Base-by-base conservation (phyloP, 2,113 vertebrate genomes). In the Cavia aperea region DNA sequence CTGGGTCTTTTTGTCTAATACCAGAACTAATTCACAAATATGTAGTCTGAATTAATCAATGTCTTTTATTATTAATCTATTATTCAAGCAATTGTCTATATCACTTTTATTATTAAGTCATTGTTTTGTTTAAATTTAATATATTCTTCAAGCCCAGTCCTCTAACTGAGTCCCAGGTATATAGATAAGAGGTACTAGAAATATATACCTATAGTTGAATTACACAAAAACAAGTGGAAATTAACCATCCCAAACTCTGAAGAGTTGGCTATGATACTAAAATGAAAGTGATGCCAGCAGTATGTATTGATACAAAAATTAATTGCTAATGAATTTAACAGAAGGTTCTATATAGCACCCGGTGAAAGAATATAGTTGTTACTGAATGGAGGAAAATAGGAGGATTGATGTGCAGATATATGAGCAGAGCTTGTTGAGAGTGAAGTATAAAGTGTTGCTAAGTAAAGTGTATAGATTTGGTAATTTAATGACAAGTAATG, bases 21-120 rank as follows among this genome's bases (percentile, higher is more conserved):
- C 2, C 5, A 87, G 54, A 60, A 49, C 92, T 79, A 86, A n/a
- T 91, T 96, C 87, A 46, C 49, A 90, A 90, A 39, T 88, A 66
- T 29, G 5, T 36, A 88, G 4, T 63, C 16, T 43, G 9, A 82
- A 39, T 70, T 85, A 88, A 5, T 93, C 36, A 83, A 24, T 86
- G 49, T 43, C 36, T 77, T 81, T 95, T 84, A 13, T 24, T 83
- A 6, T 81, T 94, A 21, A 92, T 81, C 94, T 84, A 13, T 24
- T 86, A 6, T 81, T 94, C 21, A 92, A 51, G 54, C 79, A 90
- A 51, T 14, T 87, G 26, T 31, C 73, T 90, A 1, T 90, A 2
- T 91, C 36, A 89, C 14, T 56, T 39, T 72, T 33, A 39, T 86
- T 3, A 68, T 60, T 73, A 11, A 83, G 14, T 87, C 24, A 65